Evolutionary conservation across 2,888 invertebrate genomes (phyloP).

Genomic region (Drosophila nigritarsus): DNA sequence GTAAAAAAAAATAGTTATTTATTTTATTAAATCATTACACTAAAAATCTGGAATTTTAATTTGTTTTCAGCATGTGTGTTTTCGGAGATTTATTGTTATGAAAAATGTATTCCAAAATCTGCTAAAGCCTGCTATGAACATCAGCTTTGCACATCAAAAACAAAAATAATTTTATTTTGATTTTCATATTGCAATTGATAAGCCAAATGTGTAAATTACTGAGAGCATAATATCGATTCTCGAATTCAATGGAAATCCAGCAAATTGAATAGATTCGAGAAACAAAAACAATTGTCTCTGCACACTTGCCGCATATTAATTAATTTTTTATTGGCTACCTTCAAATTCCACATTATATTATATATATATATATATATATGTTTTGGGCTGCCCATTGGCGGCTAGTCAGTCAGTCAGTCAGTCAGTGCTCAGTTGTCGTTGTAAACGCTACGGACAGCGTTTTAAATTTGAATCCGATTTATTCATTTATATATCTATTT

Average conservation of each 20-base stretch:
- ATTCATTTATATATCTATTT: conserved; percentile 21
- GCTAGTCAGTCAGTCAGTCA: conserved; percentile 19
- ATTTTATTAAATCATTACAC: conserved; percentile 36
- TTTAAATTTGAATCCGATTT: conserved; percentile 34
- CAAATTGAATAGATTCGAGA: conserved; percentile 45
- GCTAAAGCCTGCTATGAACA: background rate
- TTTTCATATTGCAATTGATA: background rate
- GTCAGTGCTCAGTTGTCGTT: conserved; percentile 49
- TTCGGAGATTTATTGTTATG: conserved; percentile 7
- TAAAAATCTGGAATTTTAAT: conserved; percentile 1
- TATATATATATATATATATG: background rate
- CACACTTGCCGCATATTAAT: conserved; percentile 69
- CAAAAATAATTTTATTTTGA: background rate
- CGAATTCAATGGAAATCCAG: conserved; percentile 16
- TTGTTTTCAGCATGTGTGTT: conserved; percentile 30
- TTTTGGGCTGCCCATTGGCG: conserved; percentile 22
- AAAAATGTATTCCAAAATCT: background rate
- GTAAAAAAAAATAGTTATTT: background rate
- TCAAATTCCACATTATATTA: conserved; percentile 29
- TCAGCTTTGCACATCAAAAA: background rate
- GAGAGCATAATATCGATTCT: conserved; percentile 18
- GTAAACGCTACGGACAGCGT: conserved; percentile 34
- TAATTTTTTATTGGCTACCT: conserved; percentile 50
- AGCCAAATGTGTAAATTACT: background rate
- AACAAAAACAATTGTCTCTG: conserved; percentile 44